These are phyloP conservation scores for Erebia palarica DNA, from an alignment of 2,888 invertebrate species.

Conservation along the genomic window DNA sequence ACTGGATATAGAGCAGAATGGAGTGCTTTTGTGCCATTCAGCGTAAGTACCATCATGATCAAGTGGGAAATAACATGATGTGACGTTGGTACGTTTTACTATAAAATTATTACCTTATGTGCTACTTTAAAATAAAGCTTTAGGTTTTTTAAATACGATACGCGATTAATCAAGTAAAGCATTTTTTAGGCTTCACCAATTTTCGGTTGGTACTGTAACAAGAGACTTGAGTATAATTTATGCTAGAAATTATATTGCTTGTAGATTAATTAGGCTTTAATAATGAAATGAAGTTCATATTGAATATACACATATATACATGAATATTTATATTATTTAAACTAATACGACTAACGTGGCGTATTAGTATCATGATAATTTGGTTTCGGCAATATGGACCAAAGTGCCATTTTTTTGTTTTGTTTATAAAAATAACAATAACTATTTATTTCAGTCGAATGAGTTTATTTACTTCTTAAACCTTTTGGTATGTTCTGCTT, in stretches of 20 bases:
- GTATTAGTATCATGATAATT: not conserved
- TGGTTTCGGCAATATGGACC: not conserved
- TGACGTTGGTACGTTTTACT: not conserved
- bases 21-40: conserved; percentile 22
- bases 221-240: not conserved
- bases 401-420: not conserved
- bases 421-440: no score
- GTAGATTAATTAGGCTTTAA: no score
- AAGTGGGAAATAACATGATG: conserved; percentile 16
- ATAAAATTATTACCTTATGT: not conserved
- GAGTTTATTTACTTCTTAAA: no score
- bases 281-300: not conserved
- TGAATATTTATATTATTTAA: not conserved
- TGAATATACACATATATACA: no score
- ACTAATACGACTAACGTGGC: no score
- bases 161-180: not conserved
- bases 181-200: not conserved
- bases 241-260: not conserved
- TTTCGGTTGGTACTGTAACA: not conserved
- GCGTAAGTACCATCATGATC: not conserved
- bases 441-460: no score
- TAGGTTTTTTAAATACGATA: not conserved
- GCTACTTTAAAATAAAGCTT: not conserved
- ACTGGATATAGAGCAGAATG: conserved; percentile 10
- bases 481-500: no score